Evolutionary conservation across 2,797 vertebrate species (phyloP).

Genomic region (Babyrousa celebensis): DNA sequence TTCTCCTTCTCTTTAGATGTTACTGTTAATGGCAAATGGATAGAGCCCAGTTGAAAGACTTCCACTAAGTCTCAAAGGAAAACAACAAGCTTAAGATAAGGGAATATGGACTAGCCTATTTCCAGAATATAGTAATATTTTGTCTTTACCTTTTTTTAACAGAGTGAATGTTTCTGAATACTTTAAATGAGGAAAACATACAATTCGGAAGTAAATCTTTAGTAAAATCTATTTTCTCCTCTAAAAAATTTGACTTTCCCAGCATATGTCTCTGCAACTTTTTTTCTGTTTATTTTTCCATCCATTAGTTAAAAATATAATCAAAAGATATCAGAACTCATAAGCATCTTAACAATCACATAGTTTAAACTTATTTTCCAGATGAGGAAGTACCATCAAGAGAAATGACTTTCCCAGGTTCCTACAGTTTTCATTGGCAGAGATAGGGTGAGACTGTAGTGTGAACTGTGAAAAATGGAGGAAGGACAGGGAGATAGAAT

Average conservation of each 20-base stretch:
- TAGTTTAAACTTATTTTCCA: neutral
- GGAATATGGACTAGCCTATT: neutral
- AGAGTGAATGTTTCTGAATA: conserved; percentile 49
- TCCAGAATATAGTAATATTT: conserved; percentile 29
- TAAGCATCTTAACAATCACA: neutral
- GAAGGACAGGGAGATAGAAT: neutral
- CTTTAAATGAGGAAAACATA: conserved; percentile 20
- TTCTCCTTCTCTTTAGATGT: neutral
- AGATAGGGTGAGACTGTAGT: neutral
- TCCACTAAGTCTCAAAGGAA: conserved; percentile 20
- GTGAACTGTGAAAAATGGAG: conserved; percentile 38
- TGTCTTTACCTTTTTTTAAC: conserved; percentile 13
- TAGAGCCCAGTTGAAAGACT: conserved; percentile 2
- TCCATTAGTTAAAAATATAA: conserved; percentile 6
- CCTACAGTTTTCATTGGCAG: neutral
- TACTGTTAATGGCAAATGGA: conserved; percentile 6
- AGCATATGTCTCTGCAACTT: neutral
- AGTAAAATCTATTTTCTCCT: neutral
- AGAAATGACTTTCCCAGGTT: neutral
- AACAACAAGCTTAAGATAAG: conserved; percentile 9
- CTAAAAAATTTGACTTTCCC: neutral
- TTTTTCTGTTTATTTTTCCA: conserved; percentile 5
- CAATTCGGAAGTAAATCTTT: neutral
- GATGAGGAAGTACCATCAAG: neutral
- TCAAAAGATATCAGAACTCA: neutral